A percentile compares a stretch with the other conserved stretches of the same genome.
Conservation (phyloP, 2,113 vertebrate genomes). For the Dipodomys spectabilis region DNA sequence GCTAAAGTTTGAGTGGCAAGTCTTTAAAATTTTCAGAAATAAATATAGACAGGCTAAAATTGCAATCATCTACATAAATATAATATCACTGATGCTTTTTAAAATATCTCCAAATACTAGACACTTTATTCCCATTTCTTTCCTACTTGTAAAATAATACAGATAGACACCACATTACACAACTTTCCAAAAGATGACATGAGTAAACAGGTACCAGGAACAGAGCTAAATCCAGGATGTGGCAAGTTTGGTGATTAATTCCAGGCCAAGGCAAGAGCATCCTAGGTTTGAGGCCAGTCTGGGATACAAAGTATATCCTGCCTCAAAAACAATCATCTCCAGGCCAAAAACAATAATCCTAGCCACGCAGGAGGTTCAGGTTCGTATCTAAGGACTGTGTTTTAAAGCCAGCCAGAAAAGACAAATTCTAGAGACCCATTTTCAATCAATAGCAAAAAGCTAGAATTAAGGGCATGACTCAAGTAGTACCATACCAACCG, state of each 20-base stretch:
- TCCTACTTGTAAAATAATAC: conserved; percentile 18
- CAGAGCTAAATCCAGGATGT: not conserved
- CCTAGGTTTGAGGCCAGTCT: not conserved
- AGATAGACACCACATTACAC: not conserved
- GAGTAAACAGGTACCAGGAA: not conserved
- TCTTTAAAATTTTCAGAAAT: not conserved
- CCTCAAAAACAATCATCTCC: not conserved
- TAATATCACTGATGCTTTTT: not conserved
- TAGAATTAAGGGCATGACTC: no score
- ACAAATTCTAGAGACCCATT: no score
- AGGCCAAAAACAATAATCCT: not conserved
- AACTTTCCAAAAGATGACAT: conserved; percentile 24
- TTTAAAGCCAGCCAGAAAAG: no score
- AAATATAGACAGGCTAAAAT: not conserved
- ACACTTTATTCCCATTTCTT: not conserved
- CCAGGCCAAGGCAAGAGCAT: not conserved
- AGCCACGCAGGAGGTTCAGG: not conserved
- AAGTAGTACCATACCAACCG: no score
- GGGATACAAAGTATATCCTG: not conserved
- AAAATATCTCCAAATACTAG: not conserved
- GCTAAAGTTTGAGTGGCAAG: not conserved
- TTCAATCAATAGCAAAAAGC: no score
- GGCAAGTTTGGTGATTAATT: no score
- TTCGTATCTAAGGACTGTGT: no score
- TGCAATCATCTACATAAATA: not conserved